phyloP scores from a whole-genome alignment of 2,888 invertebrate genomes.

The Trissoscelio sp. region DNA sequence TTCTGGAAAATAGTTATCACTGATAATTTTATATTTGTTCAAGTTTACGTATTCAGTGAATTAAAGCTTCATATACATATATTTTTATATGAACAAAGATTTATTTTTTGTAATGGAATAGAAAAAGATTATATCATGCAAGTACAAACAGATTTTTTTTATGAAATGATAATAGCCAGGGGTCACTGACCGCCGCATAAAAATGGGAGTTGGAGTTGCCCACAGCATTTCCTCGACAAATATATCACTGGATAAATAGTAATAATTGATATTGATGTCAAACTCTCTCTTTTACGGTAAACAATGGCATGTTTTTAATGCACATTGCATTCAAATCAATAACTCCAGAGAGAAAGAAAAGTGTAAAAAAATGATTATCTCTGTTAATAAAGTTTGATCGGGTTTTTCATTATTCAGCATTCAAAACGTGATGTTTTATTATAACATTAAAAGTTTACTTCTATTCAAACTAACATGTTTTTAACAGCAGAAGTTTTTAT shows the following conservation, averaged over 20 bases:
- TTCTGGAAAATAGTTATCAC: no score
- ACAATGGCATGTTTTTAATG: conserved; percentile 18
- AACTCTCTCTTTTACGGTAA: conserved; percentile 38
- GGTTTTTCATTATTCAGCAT: no score
- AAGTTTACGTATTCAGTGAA: no score
- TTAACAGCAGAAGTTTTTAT: no score
- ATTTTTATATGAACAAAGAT: no score
- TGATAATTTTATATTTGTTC: no score
- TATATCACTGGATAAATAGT: conserved; percentile 28
- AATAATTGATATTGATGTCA: conserved; percentile 40
- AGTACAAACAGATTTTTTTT: no score
- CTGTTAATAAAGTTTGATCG: not conserved
- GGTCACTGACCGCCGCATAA: conserved; percentile 11
- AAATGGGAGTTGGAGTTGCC: not conserved
- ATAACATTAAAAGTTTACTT: not conserved
- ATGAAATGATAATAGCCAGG: conserved; percentile 2
- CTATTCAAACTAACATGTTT: no score
- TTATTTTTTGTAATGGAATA: no score
- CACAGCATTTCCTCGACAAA: conserved; percentile 4
- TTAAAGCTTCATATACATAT: no score
- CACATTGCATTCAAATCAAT: conserved; percentile 25
- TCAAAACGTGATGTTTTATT: not conserved
- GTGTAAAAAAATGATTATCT: not conserved
- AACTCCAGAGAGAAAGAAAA: not conserved
- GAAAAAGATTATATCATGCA: not conserved